phyloP scores from a whole-genome alignment of 2,797 vertebrate species.

The Pangasius djambal region DNA sequence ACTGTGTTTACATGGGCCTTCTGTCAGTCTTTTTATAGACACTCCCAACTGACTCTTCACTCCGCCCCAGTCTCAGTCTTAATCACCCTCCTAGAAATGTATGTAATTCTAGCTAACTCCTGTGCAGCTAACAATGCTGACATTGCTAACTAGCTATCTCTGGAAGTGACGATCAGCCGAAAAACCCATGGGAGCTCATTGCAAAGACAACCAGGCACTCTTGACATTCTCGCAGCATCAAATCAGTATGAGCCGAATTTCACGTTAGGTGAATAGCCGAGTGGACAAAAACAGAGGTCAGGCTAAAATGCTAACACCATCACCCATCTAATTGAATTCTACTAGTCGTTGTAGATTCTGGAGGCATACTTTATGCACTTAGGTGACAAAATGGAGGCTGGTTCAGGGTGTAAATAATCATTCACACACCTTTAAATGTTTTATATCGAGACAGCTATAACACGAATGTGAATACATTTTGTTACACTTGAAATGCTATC shows the following conservation, averaged over 20 bases:
- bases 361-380: neutral
- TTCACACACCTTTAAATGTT: neutral
- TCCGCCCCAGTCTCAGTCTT: neutral
- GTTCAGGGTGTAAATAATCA: neutral
- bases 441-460: neutral
- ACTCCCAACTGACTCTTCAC: constrained; percentile 3
- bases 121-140: neutral
- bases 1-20: neutral
- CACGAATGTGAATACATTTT: neutral
- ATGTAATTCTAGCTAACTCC: neutral
- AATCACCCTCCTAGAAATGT: neutral
- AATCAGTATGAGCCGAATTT: neutral
- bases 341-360: neutral
- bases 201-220: neutral
- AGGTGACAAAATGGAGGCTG: neutral
- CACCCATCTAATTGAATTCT: neutral
- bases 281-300: neutral
- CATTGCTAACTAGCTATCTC: neutral
- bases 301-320: neutral
- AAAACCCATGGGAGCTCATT: neutral
- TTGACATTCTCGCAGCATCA: neutral
- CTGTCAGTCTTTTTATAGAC: constrained; percentile 15
- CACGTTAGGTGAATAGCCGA: neutral
- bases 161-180: neutral
- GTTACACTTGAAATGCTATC: neutral